Conservation (phyloP, 2,888 invertebrate species). For the Heliconius aoede region DNA sequence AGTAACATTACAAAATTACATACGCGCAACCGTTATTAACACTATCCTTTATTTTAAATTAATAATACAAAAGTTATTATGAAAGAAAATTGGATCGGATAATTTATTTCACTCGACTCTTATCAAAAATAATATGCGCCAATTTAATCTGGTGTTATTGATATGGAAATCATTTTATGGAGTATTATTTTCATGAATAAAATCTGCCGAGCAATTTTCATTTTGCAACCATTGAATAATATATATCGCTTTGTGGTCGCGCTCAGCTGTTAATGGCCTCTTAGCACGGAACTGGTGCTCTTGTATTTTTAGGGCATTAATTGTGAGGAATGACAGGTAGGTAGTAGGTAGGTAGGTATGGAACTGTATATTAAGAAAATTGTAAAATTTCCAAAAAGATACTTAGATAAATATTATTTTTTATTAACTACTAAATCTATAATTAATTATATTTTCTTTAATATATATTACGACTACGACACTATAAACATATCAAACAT, state of each 20-base stretch:
- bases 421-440: no score
- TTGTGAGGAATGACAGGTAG: constrained; percentile 24
- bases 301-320: constrained; percentile 37
- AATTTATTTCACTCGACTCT: constrained; percentile 40
- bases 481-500: no score
- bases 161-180: constrained; percentile 51
- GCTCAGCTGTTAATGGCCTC: constrained; percentile 52
- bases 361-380: no score
- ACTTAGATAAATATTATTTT: no score
- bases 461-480: no score
- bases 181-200: constrained; percentile 53
- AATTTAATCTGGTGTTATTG: constrained; percentile 50
- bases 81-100: constrained; percentile 26
- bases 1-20: neutral
- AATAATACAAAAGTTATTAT: constrained; percentile 26
- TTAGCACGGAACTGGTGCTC: constrained; percentile 49
- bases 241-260: constrained; percentile 53
- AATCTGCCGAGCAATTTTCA: constrained; percentile 54
- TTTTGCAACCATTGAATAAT: constrained; percentile 56
- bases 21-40: neutral
- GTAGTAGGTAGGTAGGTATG: neutral
- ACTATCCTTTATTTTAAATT: constrained; percentile 5
- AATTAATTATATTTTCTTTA: no score
- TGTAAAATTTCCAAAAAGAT: no score
- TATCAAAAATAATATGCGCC: constrained; percentile 44